phyloP scores from a whole-genome alignment of 2,797 vertebrate genomes.

The Lepus oiostolus region DNA sequence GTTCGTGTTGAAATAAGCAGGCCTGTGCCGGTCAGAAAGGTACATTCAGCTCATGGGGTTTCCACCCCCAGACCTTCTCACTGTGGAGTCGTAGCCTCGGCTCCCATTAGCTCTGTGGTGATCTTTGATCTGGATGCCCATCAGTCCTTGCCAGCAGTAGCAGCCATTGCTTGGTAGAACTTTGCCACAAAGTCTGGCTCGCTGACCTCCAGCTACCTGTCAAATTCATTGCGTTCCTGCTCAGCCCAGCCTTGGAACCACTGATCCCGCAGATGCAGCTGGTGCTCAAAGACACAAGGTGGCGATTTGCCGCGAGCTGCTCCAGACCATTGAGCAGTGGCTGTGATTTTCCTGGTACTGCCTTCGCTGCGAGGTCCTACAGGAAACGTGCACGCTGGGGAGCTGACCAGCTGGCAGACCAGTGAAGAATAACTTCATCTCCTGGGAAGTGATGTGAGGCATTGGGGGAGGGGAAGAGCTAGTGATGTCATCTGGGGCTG shows the following conservation, averaged over 20 bases:
- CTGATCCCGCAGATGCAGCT: slow-evolving; percentile 95
- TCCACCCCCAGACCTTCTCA: neutral
- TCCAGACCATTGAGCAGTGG: slow-evolving; percentile 93
- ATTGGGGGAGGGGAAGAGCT: slow-evolving; percentile 74
- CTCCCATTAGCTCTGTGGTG: neutral
- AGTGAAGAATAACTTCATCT: slow-evolving; percentile 94
- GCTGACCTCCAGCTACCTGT: slow-evolving; percentile 91
- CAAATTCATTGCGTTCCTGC: slow-evolving; percentile 93
- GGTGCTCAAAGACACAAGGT: slow-evolving; percentile 95
- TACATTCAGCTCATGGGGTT: neutral
- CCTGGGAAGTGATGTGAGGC: slow-evolving; percentile 93
- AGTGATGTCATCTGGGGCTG: slow-evolving; percentile 59
- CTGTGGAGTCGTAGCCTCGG: neutral
- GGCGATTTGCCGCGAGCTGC: slow-evolving; percentile 88
- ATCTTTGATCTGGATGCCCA: slow-evolving; percentile 52
- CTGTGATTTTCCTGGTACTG: slow-evolving; percentile 94
- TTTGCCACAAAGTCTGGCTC: slow-evolving; percentile 91
- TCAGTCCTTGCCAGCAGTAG: slow-evolving; percentile 91
- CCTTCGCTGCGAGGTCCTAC: slow-evolving; percentile 93
- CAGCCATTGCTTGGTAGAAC: slow-evolving; percentile 92
- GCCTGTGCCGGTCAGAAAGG: neutral
- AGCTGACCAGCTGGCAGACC: slow-evolving; percentile 92
- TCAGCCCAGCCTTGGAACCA: slow-evolving; percentile 96
- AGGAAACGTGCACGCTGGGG: slow-evolving; percentile 92
- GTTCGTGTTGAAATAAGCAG: slow-evolving; percentile 14